phyloP scores from a whole-genome alignment of 2,113 vertebrate species.

The Cervus canadensis region DNA sequence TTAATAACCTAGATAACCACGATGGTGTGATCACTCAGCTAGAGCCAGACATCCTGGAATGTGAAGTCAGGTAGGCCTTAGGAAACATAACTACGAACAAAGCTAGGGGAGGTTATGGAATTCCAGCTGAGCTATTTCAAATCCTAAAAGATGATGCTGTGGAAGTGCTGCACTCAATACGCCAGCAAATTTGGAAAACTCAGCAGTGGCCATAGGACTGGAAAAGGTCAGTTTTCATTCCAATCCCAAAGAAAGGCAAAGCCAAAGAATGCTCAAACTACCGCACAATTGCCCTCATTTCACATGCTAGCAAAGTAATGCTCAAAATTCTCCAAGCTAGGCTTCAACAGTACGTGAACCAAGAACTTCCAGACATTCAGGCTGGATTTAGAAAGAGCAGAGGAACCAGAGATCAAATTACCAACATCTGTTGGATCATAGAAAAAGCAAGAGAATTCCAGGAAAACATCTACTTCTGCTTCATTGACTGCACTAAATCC shows the following conservation, averaged over 20 bases:
- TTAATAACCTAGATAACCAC: background rate
- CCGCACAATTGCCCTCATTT: background rate
- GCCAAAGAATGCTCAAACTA: background rate
- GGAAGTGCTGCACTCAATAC: background rate
- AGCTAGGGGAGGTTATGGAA: background rate
- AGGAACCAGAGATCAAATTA: background rate
- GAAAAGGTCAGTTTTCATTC: background rate
- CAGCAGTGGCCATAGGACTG: background rate
- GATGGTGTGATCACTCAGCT: background rate
- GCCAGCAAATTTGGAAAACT: background rate
- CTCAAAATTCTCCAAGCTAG: background rate
- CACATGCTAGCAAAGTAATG: background rate
- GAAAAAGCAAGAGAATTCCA: background rate
- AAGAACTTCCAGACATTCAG: background rate
- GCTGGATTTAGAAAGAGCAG: background rate
- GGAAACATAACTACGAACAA: background rate
- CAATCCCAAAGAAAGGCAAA: background rate
- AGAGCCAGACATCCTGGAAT: background rate
- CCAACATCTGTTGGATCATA: background rate
- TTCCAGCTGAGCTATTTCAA: background rate
- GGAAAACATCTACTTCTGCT: background rate
- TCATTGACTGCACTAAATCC: background rate
- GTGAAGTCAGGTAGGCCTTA: background rate
- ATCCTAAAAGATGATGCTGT: background rate
- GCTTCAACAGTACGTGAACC: background rate